Evolutionary conservation across 2,113 vertebrate genomes (phyloP).

Genomic region (Psittacara wagleri): DNA sequence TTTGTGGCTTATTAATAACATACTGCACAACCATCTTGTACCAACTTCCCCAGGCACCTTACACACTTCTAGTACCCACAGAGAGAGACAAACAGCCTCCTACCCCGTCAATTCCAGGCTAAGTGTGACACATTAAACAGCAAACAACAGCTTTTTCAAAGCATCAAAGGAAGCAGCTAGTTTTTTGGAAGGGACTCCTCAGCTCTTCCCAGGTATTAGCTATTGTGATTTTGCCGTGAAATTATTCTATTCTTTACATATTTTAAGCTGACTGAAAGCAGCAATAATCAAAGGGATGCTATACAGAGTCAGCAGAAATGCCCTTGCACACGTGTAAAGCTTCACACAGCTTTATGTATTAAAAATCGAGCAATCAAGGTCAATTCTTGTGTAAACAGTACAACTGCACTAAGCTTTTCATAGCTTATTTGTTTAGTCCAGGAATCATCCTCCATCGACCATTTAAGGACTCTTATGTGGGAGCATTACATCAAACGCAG

Average conservation of each 20-base stretch:
- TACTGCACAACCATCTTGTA: background rate
- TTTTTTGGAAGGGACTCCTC: background rate
- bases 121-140: background rate
- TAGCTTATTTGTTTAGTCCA: background rate
- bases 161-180: background rate
- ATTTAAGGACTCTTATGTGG: accelerated
- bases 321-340: accelerated
- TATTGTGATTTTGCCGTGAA: background rate
- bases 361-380: background rate
- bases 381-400: background rate
- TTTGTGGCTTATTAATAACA: background rate
- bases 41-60: background rate
- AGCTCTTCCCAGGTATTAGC: background rate
- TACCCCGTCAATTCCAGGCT: background rate
- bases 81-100: background rate
- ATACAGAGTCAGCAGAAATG: background rate
- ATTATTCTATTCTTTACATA: background rate
- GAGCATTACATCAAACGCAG: background rate
- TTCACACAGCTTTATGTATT: background rate
- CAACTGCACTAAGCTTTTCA: background rate
- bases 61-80: background rate
- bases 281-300: background rate
- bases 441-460: background rate
- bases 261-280: background rate
- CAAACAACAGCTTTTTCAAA: background rate